These are phyloP conservation scores for Pelmatolapia mariae DNA, from an alignment of 2,113 vertebrate species.

Conservation along the genomic window DNA sequence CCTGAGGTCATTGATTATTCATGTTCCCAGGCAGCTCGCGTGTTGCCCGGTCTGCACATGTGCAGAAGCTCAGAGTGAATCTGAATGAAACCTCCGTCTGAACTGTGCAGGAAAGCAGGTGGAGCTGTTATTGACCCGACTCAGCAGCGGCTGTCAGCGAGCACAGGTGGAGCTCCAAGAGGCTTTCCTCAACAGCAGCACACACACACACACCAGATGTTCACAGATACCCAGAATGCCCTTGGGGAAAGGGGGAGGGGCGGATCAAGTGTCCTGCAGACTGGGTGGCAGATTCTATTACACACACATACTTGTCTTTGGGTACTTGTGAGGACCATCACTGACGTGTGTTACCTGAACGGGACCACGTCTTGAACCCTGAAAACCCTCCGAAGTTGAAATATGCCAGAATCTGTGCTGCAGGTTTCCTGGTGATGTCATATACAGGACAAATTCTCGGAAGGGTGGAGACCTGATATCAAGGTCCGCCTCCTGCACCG, in stretches of 20 bases:
- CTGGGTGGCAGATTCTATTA: neutral
- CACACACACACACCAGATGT: neutral
- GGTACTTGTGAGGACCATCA: neutral
- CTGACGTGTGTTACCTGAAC: neutral
- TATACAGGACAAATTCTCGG: accelerated
- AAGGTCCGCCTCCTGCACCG: neutral
- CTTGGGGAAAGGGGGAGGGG: neutral
- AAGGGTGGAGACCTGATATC: neutral
- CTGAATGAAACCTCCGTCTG: neutral
- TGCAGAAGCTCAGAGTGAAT: neutral
- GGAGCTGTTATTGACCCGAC: neutral
- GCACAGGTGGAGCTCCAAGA: neutral
- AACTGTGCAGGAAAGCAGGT: neutral
- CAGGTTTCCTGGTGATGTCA: neutral
- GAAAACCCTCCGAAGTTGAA: neutral
- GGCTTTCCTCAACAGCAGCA: neutral
- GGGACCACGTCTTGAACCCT: neutral
- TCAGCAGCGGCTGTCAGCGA: neutral
- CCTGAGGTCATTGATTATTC: neutral
- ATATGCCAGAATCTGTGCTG: neutral
- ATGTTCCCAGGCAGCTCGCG: neutral
- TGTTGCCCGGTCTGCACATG: neutral
- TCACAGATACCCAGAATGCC: constrained; percentile 4
- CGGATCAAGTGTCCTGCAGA: neutral
- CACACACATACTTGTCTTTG: neutral